phyloP scores from a whole-genome alignment of 2,113 vertebrate species.

The Pyrgilauda ruficollis region DNA sequence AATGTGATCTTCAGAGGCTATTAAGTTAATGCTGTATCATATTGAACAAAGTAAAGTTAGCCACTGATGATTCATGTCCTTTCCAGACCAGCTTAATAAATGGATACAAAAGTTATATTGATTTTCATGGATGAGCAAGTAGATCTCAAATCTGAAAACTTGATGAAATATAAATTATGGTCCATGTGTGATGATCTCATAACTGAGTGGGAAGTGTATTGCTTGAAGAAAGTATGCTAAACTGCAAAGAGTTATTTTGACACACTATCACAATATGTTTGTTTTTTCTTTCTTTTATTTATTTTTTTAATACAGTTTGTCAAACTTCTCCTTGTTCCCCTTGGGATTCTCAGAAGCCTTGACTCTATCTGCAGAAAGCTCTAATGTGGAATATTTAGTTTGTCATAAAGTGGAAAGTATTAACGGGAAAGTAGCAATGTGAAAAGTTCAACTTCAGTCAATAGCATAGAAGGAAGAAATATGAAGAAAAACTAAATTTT shows the following conservation, averaged over 20 bases:
- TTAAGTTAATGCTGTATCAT: conserved; percentile 10
- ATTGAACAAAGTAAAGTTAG: not conserved
- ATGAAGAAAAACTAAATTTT: not conserved
- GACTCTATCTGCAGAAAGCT: not conserved
- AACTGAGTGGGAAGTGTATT: not conserved
- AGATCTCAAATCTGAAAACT: conserved; percentile 17
- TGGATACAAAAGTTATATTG: conserved; percentile 7
- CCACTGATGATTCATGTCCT: not conserved
- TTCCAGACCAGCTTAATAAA: conserved; percentile 21
- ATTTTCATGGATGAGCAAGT: conserved; percentile 18
- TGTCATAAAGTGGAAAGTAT: not conserved
- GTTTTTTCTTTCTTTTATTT: not conserved
- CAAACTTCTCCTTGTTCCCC: not conserved
- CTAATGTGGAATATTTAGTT: not conserved
- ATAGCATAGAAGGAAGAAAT: not conserved
- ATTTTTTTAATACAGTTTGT: not conserved
- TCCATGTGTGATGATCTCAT: not conserved
- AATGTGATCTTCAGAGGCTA: conserved; percentile 1
- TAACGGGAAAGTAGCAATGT: not conserved
- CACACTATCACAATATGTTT: not conserved
- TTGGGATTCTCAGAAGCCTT: not conserved
- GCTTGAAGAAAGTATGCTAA: not conserved
- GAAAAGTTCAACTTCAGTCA: not conserved
- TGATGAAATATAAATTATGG: conserved; percentile 2
- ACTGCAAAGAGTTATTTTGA: not conserved